These are phyloP conservation scores for Mamestra configurata DNA, from an alignment of 1,140 invertebrate genomes.

Conservation along the genomic window DNA sequence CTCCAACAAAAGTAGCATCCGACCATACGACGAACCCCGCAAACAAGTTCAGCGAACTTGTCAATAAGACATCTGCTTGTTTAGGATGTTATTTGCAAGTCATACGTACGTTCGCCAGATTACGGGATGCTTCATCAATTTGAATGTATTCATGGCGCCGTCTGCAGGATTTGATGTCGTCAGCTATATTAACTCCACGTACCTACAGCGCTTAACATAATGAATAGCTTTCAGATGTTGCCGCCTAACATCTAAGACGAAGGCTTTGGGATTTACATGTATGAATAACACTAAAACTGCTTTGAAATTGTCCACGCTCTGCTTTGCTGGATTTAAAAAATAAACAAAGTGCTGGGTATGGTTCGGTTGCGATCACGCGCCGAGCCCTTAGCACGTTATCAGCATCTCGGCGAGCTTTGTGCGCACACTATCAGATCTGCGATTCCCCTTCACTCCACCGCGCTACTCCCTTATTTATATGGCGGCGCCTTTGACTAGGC, in stretches of 20 bases:
- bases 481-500: conserved; percentile 80
- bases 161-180: conserved; percentile 22
- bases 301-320: conserved; percentile 31
- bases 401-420: conserved; percentile 64
- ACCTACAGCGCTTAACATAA: conserved; percentile 14
- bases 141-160: conserved; percentile 48
- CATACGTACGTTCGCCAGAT: conserved; percentile 56
- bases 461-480: conserved; percentile 67
- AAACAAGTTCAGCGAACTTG: conserved; percentile 68
- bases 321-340: conserved; percentile 58
- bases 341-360: conserved; percentile 57
- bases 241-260: background rate
- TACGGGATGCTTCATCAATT: conserved; percentile 57
- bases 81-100: conserved; percentile 72
- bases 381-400: conserved; percentile 61
- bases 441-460: conserved; percentile 54
- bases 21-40: conserved; percentile 20
- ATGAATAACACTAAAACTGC: conserved; percentile 3
- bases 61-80: conserved; percentile 75
- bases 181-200: conserved; percentile 13
- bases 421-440: conserved; percentile 64
- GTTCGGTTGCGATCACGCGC: conserved; percentile 62
- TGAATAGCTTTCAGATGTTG: background rate
- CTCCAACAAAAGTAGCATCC: conserved; percentile 53
- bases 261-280: background rate